Percentiles rank a stretch among this genome's conserved stretches.
Evolutionary conservation across 2,888 invertebrate genomes (phyloP).

Genomic region (Geophilus truncorum): DNA sequence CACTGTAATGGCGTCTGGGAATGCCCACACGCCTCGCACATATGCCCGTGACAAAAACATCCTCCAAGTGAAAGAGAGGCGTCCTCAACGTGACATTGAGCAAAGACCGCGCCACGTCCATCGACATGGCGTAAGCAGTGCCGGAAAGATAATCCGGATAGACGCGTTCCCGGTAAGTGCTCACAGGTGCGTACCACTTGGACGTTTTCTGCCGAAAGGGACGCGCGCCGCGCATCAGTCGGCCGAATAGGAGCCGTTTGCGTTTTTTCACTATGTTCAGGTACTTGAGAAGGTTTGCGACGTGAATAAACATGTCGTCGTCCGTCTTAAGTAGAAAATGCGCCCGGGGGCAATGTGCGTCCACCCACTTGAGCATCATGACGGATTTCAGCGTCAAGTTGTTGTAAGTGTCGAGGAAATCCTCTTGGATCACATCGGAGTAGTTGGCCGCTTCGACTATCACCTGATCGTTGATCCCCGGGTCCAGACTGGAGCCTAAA

Average conservation of each 20-base stretch:
- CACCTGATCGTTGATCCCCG: constrained; percentile 33
- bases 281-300: constrained; percentile 40
- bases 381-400: constrained; percentile 42
- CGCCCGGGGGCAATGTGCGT: constrained; percentile 38
- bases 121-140: constrained; percentile 41
- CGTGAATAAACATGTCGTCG: constrained; percentile 42
- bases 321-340: constrained; percentile 42
- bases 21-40: constrained; percentile 59
- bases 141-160: constrained; percentile 42
- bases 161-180: constrained; percentile 37
- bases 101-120: constrained; percentile 34
- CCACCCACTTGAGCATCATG: constrained; percentile 41
- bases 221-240: constrained; percentile 40
- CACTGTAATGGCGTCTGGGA: constrained; percentile 59
- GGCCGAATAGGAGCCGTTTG: constrained; percentile 38
- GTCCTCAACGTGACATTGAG: constrained; percentile 21
- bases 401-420: constrained; percentile 41
- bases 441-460: constrained; percentile 38
- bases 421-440: constrained; percentile 41
- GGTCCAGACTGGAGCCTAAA: constrained; percentile 35
- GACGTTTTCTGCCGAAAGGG: constrained; percentile 40
- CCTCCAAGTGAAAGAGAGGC: constrained; percentile 36
- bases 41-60: constrained; percentile 38
- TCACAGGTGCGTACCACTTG: constrained; percentile 40
- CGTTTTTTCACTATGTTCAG: constrained; percentile 31